These are phyloP conservation scores for Ophion ellenae DNA, from an alignment of 2,888 invertebrate species.

Conservation along the genomic window DNA sequence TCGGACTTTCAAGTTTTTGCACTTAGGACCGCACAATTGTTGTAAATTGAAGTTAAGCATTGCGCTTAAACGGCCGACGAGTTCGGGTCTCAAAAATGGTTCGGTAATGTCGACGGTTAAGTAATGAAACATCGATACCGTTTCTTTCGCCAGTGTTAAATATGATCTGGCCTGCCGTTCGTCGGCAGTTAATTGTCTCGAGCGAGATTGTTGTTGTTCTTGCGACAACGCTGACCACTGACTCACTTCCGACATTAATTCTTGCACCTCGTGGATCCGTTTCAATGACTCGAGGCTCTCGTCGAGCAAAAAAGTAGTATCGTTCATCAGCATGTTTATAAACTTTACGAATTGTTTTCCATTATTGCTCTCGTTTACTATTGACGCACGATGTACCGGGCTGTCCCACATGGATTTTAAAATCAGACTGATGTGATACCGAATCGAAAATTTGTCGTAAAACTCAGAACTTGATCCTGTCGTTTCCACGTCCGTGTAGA, in stretches of 20 bases:
- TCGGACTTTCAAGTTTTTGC: slow-evolving; percentile 96
- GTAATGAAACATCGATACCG: slow-evolving; percentile 99
- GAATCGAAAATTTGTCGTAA: slow-evolving; percentile 99
- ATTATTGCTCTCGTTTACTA: slow-evolving; percentile 95
- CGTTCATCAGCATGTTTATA: slow-evolving; percentile 99
- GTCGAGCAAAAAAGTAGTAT: slow-evolving; percentile 97
- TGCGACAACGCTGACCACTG: slow-evolving; percentile 88
- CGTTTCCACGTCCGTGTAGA: slow-evolving; percentile 98
- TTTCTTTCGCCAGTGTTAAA: slow-evolving; percentile 95
- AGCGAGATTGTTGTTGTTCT: slow-evolving; percentile 90
- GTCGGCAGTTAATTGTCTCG: slow-evolving; percentile 92
- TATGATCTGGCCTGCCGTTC: slow-evolving; percentile 96
- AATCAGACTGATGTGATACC: slow-evolving; percentile 98
- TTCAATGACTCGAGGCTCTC: slow-evolving; percentile 97
- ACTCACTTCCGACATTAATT: slow-evolving; percentile 89
- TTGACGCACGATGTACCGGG: slow-evolving; percentile 92
- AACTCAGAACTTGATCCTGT: slow-evolving; percentile 99
- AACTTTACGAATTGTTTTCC: slow-evolving; percentile 98
- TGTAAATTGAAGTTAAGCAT: slow-evolving; percentile 99
- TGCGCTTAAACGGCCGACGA: slow-evolving; percentile 96
- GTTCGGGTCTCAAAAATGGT: slow-evolving; percentile 96
- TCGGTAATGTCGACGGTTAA: slow-evolving; percentile 97
- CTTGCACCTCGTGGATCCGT: slow-evolving; percentile 94
- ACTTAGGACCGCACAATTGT: slow-evolving; percentile 98
- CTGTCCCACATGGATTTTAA: slow-evolving; percentile 98